phyloP scores from a whole-genome alignment of 2,888 invertebrate species.

The Acrobasis suavella region DNA sequence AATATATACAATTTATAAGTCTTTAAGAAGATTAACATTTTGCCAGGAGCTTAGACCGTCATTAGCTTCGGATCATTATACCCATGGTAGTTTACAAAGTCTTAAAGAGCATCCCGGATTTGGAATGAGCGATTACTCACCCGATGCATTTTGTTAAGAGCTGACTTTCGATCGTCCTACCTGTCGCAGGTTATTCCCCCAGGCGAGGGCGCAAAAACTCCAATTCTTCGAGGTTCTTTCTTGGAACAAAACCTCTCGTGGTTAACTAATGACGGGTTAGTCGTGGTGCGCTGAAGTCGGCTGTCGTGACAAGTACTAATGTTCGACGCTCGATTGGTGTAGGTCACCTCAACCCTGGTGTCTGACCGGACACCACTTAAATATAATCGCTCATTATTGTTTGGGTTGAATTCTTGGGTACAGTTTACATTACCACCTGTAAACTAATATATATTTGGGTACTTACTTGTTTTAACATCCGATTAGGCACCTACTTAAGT shows the following conservation, averaged over 20 bases:
- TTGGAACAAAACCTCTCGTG: conserved; percentile 42
- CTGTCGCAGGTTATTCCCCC: conserved; percentile 69
- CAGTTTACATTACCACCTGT: neutral
- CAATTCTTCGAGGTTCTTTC: conserved; percentile 55
- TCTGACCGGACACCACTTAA: conserved; percentile 32
- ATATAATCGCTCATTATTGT: conserved; percentile 26
- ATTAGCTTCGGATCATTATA: neutral
- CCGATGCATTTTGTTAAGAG: conserved; percentile 52
- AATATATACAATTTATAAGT: neutral
- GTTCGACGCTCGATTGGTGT: conserved; percentile 35
- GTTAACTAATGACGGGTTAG: conserved; percentile 44
- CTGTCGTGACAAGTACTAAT: conserved; percentile 50
- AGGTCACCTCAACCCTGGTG: conserved; percentile 49
- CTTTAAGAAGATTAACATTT: neutral
- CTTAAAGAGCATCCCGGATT: conserved; percentile 33
- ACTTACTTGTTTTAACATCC: no score
- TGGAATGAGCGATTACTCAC: conserved; percentile 53
- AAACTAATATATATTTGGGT: neutral
- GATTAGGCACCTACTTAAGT: no score
- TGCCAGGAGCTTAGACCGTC: neutral
- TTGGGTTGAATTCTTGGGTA: neutral
- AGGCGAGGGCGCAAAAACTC: conserved; percentile 63
- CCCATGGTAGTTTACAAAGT: neutral
- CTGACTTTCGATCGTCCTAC: conserved; percentile 74
- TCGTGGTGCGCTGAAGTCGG: conserved; percentile 38